Percentiles rank a stretch among this genome's conserved stretches.
Evolutionary conservation across 2,888 invertebrate species (phyloP).

Genomic region (Orthonevra nobilis): DNA sequence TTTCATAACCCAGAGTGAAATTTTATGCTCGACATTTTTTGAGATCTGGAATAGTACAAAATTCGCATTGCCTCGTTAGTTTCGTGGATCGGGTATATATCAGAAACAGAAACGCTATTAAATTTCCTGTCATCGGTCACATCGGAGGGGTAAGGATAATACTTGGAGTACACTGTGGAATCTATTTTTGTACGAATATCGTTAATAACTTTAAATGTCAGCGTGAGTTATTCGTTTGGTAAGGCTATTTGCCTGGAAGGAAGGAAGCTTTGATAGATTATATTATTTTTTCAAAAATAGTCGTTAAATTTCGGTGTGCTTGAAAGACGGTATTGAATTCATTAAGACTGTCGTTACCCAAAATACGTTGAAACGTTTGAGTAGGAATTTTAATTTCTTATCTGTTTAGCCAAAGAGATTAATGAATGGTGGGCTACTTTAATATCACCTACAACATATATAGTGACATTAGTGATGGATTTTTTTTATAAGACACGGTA

Average conservation of each 20-base stretch:
- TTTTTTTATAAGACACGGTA: slow-evolving; percentile 12
- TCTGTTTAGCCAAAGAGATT: slow-evolving; percentile 9
- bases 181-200: slow-evolving; percentile 35
- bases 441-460: slow-evolving; percentile 19
- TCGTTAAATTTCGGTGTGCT: slow-evolving; percentile 10
- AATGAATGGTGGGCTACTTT: slow-evolving; percentile 15
- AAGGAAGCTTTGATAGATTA: neutral
- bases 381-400: slow-evolving; percentile 16
- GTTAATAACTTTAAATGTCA: slow-evolving; percentile 8
- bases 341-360: slow-evolving; percentile 22
- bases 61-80: too few species aligned
- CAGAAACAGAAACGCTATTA: too few species aligned
- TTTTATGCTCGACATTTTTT: too few species aligned
- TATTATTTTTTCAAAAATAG: slow-evolving; percentile 14
- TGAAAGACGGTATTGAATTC: neutral
- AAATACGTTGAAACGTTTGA: slow-evolving; percentile 23
- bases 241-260: neutral
- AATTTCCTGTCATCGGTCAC: too few species aligned
- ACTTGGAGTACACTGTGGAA: slow-evolving; percentile 37
- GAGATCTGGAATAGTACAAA: too few species aligned
- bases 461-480: slow-evolving; percentile 3
- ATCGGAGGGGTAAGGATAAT: slow-evolving; percentile 24
- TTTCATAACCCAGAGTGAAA: too few species aligned
- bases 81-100: too few species aligned
- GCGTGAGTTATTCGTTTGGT: slow-evolving; percentile 11